These are phyloP conservation scores for Acanthoscelides obtectus DNA, from an alignment of 2,888 invertebrate species.

Conservation along the genomic window DNA sequence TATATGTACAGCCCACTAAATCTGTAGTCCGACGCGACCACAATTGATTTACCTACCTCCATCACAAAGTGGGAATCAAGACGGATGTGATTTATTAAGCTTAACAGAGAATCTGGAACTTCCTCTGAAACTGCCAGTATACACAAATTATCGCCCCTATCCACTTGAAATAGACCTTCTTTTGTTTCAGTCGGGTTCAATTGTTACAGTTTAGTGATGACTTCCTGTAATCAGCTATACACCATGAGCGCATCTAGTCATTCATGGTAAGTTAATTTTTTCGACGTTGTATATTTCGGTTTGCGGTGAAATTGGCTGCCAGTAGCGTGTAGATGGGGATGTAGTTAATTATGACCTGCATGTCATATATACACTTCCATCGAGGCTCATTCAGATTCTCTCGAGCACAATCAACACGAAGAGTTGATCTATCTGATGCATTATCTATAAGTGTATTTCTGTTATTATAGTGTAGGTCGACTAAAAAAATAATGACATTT, in stretches of 20 bases:
- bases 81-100: slow-evolving; percentile 20
- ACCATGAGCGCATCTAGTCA: not conserved
- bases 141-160: slow-evolving; percentile 22
- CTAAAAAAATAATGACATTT: too few relatives aligned
- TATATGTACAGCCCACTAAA: too few relatives aligned
- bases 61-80: not conserved
- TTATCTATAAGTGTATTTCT: too few relatives aligned
- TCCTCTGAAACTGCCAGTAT: slow-evolving; percentile 14
- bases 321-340: not conserved
- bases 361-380: too few relatives aligned
- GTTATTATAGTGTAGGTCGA: too few relatives aligned
- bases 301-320: not conserved
- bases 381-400: too few relatives aligned
- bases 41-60: not conserved
- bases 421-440: too few relatives aligned
- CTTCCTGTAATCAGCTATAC: slow-evolving; percentile 30
- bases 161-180: slow-evolving; percentile 24
- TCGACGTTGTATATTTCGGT: not conserved
- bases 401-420: too few relatives aligned
- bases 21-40: too few relatives aligned
- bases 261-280: not conserved
- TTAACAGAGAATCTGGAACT: slow-evolving; percentile 18
- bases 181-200: slow-evolving; percentile 29
- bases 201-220: slow-evolving; percentile 34
- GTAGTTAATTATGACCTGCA: not conserved